Percentiles rank a stretch among this genome's conserved stretches.
These are phyloP conservation scores for Acleris laterana DNA, from an alignment of 2,888 invertebrate species.

Conservation along the genomic window DNA sequence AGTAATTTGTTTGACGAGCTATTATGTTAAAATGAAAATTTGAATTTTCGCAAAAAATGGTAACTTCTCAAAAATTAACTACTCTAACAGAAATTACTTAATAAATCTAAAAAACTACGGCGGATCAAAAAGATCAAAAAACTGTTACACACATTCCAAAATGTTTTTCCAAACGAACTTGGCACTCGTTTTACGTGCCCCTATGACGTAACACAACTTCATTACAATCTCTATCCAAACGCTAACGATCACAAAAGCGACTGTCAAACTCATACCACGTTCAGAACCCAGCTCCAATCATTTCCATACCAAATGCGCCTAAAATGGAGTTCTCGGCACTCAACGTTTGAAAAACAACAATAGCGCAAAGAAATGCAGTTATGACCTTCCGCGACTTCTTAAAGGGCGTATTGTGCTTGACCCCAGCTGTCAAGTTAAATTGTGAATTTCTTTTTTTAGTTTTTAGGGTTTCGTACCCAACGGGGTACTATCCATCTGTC, in stretches of 20 bases:
- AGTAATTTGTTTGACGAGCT: background rate
- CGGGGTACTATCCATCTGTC: too few relatives aligned
- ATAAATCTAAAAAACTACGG: too few relatives aligned
- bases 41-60: too few relatives aligned
- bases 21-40: too few relatives aligned
- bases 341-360: conserved; percentile 9
- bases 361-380: conserved; percentile 19
- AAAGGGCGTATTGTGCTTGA: conserved; percentile 32
- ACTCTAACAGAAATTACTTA: too few relatives aligned
- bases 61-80: too few relatives aligned
- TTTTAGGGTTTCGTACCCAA: background rate
- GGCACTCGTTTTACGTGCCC: background rate
- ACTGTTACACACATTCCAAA: too few relatives aligned
- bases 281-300: background rate
- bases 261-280: background rate
- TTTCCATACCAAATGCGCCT: background rate
- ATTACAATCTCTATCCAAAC: conserved; percentile 3
- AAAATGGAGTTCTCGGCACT: background rate
- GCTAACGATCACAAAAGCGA: conserved; percentile 1
- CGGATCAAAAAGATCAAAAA: background rate
- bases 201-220: conserved; percentile 7
- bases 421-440: conserved; percentile 30
- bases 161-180: background rate
- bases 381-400: conserved; percentile 23
- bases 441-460: conserved; percentile 21